A percentile compares a stretch with the other conserved stretches of the same genome.
phyloP scores from a whole-genome alignment of 2,797 vertebrate species.

The Smutsia temminckii region DNA sequence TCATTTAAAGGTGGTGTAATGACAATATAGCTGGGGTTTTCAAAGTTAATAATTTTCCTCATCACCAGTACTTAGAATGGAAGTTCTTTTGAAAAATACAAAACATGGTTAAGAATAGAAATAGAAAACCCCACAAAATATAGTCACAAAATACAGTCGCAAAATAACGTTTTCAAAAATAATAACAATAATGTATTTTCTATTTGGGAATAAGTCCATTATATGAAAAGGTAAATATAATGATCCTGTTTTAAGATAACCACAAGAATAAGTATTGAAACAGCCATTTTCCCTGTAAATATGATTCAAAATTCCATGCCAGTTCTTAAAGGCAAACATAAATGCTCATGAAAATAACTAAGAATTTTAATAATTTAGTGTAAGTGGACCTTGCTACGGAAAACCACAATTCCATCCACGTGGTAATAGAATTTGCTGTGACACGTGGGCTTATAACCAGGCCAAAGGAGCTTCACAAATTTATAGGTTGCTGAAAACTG shows the following conservation, averaged over 20 bases:
- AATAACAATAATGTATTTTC: neutral
- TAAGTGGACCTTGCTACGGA: neutral
- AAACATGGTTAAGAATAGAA: neutral
- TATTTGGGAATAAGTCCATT: neutral
- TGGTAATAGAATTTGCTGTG: neutral
- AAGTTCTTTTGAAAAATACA: neutral
- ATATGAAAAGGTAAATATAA: neutral
- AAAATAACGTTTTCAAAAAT: neutral
- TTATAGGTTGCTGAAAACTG: neutral
- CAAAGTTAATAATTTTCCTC: constrained; percentile 8
- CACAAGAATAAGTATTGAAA: neutral
- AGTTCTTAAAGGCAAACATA: constrained; percentile 16
- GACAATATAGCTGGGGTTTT: neutral
- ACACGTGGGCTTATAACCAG: neutral
- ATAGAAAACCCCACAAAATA: neutral
- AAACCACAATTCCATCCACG: neutral
- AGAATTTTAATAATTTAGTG: neutral
- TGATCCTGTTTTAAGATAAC: neutral
- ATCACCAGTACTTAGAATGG: neutral
- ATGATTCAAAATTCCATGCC: constrained; percentile 13
- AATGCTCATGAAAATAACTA: constrained; percentile 21
- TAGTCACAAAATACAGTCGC: neutral
- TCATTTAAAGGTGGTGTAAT: neutral
- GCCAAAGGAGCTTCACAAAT: neutral
- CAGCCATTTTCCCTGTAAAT: neutral